Evolutionary conservation across 2,888 invertebrate genomes (phyloP), one percentile per base, ranked within the genome.

Genomic region (Ferrisia virgata): DNA sequence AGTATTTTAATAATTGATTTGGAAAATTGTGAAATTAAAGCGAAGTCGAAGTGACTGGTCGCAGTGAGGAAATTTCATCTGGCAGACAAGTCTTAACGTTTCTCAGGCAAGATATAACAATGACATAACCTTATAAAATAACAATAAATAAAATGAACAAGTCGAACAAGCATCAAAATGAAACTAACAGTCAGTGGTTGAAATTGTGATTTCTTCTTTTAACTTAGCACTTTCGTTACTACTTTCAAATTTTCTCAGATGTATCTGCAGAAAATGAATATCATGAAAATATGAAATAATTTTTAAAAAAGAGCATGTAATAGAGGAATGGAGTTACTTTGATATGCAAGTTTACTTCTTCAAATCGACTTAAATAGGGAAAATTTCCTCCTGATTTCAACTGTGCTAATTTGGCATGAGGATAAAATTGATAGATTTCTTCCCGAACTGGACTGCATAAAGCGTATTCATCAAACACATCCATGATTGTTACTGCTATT

Each of bases 351-450:
- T 96, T 96, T 82, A 96, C 95, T 91, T 97, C 96, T 87, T 94
- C 94, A 88, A 94, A 92, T 87, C 95, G 91, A 88, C 96, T 96
- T 85, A 97, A 90, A 88, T 96, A 96, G 0, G 96, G 96, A 89
- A 96, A 96, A 89, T 96, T 96, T 5, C 96, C 96, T 0, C 96
- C 96, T 86, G 92, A 92, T 88, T 97, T 97, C 79, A 96, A 89
- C 89, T 96, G 95, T 0, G 96, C 96, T 86, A 95, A 88, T 89
- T 94, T 95, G 0, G 95, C 96, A 85, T 93, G 91, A 0, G 96
- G 96, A 88, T 96, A 96, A 86, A 94, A 93, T 88, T 95, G 95
- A 88, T 94, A 94, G 86, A 96, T 89, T 87, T 95, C 94, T 87
- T 96, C 95, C 82, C 94, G 90, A 0, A 96, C 96, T 64, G 91